These are phyloP conservation scores for Bombus sibiricus DNA, from an alignment of 1,140 invertebrate species.

Conservation along the genomic window DNA sequence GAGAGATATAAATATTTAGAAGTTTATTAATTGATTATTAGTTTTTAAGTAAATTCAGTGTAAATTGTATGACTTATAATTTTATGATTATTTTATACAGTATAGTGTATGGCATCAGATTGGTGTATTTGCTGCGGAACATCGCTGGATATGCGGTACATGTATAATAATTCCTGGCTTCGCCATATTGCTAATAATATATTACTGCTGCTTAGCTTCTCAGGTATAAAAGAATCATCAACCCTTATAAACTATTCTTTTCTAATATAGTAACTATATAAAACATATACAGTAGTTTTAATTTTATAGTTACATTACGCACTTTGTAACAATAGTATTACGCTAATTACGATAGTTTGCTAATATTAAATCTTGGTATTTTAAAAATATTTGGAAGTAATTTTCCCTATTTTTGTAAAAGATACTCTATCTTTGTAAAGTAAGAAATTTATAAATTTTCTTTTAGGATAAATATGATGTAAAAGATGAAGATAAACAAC, in stretches of 20 bases:
- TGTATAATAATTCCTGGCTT: constrained; percentile 92
- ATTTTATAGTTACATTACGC: not conserved
- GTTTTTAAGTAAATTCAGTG: too few relatives aligned
- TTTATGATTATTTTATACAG: constrained; percentile 80
- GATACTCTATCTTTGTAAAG: not conserved
- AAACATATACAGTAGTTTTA: constrained; percentile 12
- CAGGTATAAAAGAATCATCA: constrained; percentile 78
- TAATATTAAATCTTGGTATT: not conserved
- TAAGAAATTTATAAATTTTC: not conserved
- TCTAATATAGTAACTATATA: not conserved
- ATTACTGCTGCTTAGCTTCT: constrained; percentile 89
- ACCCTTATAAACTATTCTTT: not conserved
- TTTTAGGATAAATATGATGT: constrained; percentile 84
- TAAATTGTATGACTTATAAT: constrained; percentile 11
- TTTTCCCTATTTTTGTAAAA: not conserved
- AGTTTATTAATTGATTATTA: too few relatives aligned
- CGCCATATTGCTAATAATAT: constrained; percentile 89
- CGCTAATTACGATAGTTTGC: not conserved
- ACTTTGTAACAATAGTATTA: not conserved
- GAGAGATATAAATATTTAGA: not conserved
- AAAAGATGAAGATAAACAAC: constrained; percentile 74
- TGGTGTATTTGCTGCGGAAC: constrained; percentile 91
- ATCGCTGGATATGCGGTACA: constrained; percentile 95
- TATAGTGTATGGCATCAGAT: constrained; percentile 91
- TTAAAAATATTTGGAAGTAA: not conserved